Base-by-base conservation (phyloP, 2,113 vertebrate genomes). In the Butorides virescens region DNA sequence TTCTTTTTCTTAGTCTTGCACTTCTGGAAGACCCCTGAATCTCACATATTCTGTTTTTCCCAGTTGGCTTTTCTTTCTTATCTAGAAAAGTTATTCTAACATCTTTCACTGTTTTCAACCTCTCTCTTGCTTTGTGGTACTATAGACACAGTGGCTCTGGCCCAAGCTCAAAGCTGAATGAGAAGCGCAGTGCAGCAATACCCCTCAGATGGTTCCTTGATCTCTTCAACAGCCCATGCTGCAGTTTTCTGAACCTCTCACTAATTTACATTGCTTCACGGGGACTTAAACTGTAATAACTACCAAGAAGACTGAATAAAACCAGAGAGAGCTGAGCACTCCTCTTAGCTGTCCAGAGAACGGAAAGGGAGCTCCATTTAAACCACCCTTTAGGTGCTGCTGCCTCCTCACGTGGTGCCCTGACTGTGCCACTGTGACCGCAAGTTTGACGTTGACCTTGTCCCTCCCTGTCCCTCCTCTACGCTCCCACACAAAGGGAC, bases 11-110 rank as follows among this genome's bases (percentile, higher is more conserved):
- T 67, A 76, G 84, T 71, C 76, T 76, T 92, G 72, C 73, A 74
- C 52, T 91, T 91, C 80, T 87, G 56, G 87, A 96, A 94, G 81
- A 91, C 58, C 44, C 30, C 36, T 87, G 84, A 89, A 81, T 92
- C 92, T 94, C 29, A 36, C 59, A 56, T 44, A 68, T 65, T 82
- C 73, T 87, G 7, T 47, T 94, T 94, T 84, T 44, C 79, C 47
- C 91, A 56, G 34, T 2, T 81, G 55, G 11, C 30, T 89, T 72
- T 91, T 82, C 73, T 75, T 91, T 92, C 82, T 71, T 39, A 75
- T 71, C 70, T 78, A 77, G 70, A 87, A 82, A 92, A 68, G 65
- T 56, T 87, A 44, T 59, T 92, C 82, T 86, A 80, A 77, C 13
- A 63, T 70, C 71, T 90, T n/a, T 66, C 27, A 65, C 15, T 19